Base-by-base conservation (phyloP, 2,797 vertebrate genomes). In the Schizothorax lantsangensis region DNA sequence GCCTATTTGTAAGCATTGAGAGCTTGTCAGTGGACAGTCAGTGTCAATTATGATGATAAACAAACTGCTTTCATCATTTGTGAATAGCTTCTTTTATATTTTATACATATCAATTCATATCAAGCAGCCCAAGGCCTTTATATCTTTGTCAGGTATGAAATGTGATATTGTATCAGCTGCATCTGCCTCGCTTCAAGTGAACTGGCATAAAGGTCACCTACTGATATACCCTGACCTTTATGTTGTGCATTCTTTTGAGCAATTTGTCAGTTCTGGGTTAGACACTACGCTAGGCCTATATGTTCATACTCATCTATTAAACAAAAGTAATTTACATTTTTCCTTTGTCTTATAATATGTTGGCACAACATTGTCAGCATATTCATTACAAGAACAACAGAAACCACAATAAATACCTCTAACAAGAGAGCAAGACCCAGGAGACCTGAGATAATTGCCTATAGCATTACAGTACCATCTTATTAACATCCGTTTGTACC, bases 11-110 rank as follows among this genome's bases (percentile, higher is more conserved):
- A 69, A 71, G 52, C 26, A n/a, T 14, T 36, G 36, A 78, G 23
- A 45, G 21, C 33, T 43, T 30, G 36, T 79, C 38, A 38, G n/a
- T 64, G 59, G 23, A 73, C 15, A 57, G 11, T 59, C 45, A 33
- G 84, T 40, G 26, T 47, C 59, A 81, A 26, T 57, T 73, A 71
- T 82, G n/a, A 49, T 49, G 43, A 49, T 33, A 81, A 68, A 47
- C 79, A 79, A 79, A 79, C 21, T 15, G 21, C 75, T 78, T 57
- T 52, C 17, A 7, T 77, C 9, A 77, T 77, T 47, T 23, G 30
- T n/a, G 49, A n/a, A 19, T n/a, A 23, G 30, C 19, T 23, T 59
- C 6, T 38, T 62, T 57, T 33, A 19, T 68, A 36, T 68, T 36
- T 36, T 36, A 38, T 69, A 21, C 36, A 17, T 40, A 45, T 30